These are phyloP conservation scores for Paradoxurus hermaphroditus DNA, from an alignment of 2,113 vertebrate species.

Conservation along the genomic window DNA sequence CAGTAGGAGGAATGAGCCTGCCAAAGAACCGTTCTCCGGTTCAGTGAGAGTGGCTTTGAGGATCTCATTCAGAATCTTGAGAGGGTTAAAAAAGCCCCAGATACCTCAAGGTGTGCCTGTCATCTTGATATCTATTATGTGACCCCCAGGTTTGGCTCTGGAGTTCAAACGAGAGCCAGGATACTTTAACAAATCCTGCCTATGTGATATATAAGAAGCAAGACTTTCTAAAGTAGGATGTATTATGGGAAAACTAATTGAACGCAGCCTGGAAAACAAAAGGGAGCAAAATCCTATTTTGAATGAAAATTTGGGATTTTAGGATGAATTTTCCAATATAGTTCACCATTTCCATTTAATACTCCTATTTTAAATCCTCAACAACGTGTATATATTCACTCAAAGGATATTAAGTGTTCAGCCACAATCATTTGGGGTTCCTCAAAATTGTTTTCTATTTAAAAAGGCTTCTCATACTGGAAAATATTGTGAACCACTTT, in stretches of 20 bases:
- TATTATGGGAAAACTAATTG: not conserved
- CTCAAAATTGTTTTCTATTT: not conserved
- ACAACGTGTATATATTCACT: not conserved
- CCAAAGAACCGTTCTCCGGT: not conserved
- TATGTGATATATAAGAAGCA: not conserved
- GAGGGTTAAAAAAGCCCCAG: not conserved
- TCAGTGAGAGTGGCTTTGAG: not conserved
- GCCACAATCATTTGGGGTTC: not conserved
- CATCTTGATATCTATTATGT: not conserved
- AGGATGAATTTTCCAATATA: not conserved
- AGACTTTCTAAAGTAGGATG: not conserved
- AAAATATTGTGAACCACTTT: constrained; percentile 35
- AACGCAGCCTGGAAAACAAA: not conserved
- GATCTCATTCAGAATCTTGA: not conserved
- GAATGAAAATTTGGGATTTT: not conserved
- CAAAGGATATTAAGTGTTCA: not conserved
- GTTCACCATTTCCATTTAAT: constrained; percentile 5
- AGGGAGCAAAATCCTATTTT: not conserved
- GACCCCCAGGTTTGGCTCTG: not conserved
- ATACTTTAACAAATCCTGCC: not conserved
- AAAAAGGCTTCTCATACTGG: not conserved
- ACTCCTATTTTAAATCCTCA: constrained; percentile 23
- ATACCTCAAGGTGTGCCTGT: not conserved
- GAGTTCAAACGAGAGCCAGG: not conserved
- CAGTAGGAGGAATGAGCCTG: not conserved